A percentile compares a stretch with the other conserved stretches of the same genome.
phyloP scores from a whole-genome alignment of 2,113 vertebrate genomes.

The Anhinga anhinga region DNA sequence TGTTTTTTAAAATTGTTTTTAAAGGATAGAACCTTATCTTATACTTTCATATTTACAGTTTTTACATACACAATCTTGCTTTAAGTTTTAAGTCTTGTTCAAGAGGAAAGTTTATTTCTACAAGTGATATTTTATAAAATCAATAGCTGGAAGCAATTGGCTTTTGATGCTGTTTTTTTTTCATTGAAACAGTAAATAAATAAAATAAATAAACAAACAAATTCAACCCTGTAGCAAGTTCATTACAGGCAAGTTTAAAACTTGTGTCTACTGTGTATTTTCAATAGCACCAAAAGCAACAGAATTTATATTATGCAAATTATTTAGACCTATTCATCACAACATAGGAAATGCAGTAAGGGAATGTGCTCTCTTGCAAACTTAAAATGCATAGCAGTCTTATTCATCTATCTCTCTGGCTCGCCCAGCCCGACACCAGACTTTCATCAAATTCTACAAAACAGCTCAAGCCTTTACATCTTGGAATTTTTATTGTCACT shows the following conservation, averaged over 20 bases:
- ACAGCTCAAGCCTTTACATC: neutral
- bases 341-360: neutral
- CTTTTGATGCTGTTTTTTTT: neutral
- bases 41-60: neutral
- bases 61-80: neutral
- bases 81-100: slow-evolving; percentile 27
- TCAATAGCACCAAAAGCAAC: neutral
- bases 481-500: neutral
- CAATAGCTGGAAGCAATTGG: neutral
- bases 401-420: neutral
- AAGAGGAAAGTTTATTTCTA: neutral
- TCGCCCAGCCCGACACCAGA: neutral
- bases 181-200: slow-evolving; percentile 20
- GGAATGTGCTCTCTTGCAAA: neutral
- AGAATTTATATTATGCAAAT: slow-evolving; percentile 20
- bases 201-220: slow-evolving; percentile 19
- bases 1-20: neutral
- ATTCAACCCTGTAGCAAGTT: neutral
- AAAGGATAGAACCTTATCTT: neutral
- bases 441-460: slow-evolving; percentile 13
- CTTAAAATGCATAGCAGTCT: neutral
- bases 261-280: neutral
- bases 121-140: neutral
- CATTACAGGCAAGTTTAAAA: neutral
- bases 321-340: slow-evolving; percentile 9